Percentiles rank a stretch among this genome's conserved stretches.
Evolutionary conservation across 2,888 invertebrate species (phyloP).

Genomic region (Pollenia labialis): DNA sequence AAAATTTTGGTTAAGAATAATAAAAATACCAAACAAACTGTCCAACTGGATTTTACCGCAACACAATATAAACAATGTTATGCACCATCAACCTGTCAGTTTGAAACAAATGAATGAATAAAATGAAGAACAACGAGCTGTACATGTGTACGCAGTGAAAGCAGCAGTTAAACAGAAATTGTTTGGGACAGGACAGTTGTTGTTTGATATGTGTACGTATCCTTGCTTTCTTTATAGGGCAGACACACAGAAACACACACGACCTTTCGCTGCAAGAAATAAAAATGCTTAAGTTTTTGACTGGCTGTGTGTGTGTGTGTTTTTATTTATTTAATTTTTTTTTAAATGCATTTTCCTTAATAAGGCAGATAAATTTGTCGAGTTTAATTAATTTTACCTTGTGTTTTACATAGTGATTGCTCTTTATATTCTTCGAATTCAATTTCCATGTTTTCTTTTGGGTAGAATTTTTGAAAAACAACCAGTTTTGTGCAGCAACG

Average conservation of each 20-base stretch:
- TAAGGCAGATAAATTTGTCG: slow-evolving; percentile 64
- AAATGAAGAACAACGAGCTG: slow-evolving; percentile 35
- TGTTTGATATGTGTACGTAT: slow-evolving; percentile 10
- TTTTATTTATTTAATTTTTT: slow-evolving; percentile 16
- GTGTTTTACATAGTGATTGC: slow-evolving; percentile 45
- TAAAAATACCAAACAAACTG: slow-evolving; percentile 54
- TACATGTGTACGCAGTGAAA: slow-evolving; percentile 6
- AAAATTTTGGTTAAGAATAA: slow-evolving; percentile 51
- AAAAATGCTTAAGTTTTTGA: neutral
- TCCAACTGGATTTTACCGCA: slow-evolving; percentile 67
- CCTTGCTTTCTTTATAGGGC: slow-evolving; percentile 4
- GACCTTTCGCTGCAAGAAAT: neutral
- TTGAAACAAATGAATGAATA: slow-evolving; percentile 48
- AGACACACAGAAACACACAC: neutral
- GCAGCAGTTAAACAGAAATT: slow-evolving; percentile 45
- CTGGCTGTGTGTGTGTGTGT: neutral
- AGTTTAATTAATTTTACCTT: slow-evolving; percentile 65
- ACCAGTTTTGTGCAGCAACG: slow-evolving; percentile 8
- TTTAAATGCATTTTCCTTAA: slow-evolving; percentile 61
- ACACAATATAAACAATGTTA: slow-evolving; percentile 69
- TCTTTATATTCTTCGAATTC: neutral
- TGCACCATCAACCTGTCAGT: slow-evolving; percentile 73
- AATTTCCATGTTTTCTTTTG: neutral
- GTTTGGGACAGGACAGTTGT: slow-evolving; percentile 47
- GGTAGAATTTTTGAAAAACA: neutral